Conservation (phyloP, 2,888 invertebrate species). For the Sminthurinus aureus region DNA sequence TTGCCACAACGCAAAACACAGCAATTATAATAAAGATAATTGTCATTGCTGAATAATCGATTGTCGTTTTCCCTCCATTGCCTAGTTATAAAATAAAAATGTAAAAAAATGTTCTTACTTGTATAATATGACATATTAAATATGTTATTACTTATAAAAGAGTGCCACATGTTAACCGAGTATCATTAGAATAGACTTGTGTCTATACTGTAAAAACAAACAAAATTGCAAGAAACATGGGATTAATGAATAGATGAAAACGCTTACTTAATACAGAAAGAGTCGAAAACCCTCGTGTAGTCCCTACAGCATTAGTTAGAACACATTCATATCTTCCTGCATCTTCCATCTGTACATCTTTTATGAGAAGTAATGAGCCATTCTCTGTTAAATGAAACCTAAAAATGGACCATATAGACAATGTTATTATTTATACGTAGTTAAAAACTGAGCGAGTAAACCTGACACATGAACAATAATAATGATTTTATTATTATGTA, state of each 20-base stretch:
- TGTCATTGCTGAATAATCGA: slow-evolving; percentile 75
- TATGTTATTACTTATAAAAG: too few species aligned
- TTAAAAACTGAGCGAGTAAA: too few species aligned
- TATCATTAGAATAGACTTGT: background rate
- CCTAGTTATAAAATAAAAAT: slow-evolving; percentile 18
- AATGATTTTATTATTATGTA: too few species aligned
- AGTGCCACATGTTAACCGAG: too few species aligned
- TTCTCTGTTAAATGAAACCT: slow-evolving; percentile 83
- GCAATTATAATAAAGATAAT: slow-evolving; percentile 89
- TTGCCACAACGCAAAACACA: slow-evolving; percentile 89
- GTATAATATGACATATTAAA: background rate
- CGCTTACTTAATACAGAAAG: slow-evolving; percentile 70
- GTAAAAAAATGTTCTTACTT: too few species aligned
- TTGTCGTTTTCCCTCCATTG: slow-evolving; percentile 68
- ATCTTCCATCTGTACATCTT: slow-evolving; percentile 78
- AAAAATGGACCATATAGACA: too few species aligned
- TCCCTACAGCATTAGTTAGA: slow-evolving; percentile 85
- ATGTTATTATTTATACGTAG: too few species aligned
- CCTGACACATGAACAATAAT: too few species aligned
- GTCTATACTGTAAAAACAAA: background rate
- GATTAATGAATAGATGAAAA: background rate
- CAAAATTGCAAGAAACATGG: background rate
- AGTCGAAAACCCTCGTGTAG: slow-evolving; percentile 75
- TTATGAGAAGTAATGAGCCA: slow-evolving; percentile 86
- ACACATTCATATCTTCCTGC: slow-evolving; percentile 89